These are phyloP conservation scores for Pholis gunnellus DNA, from an alignment of 2,113 vertebrate genomes.

Conservation along the genomic window DNA sequence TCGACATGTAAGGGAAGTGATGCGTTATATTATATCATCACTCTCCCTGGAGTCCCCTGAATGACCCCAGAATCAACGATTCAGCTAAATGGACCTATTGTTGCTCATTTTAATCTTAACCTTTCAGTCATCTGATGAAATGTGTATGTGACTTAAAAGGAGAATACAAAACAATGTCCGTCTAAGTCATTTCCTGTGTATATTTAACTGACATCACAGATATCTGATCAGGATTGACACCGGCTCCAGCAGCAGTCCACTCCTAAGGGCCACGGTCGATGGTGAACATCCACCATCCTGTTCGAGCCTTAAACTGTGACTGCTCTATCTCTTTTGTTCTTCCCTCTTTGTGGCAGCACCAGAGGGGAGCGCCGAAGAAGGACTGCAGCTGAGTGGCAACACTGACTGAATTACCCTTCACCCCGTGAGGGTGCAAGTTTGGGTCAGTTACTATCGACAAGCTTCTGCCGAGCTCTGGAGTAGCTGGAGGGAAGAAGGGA, in stretches of 20 bases:
- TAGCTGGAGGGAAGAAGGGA: conserved; percentile 60
- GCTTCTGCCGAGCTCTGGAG: conserved; percentile 44
- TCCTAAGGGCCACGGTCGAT: conserved; percentile 56
- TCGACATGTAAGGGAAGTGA: conserved; percentile 77
- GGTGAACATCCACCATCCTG: conserved; percentile 57
- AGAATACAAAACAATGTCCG: conserved; percentile 1
- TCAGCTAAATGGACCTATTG: conserved; percentile 76
- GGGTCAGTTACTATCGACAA: conserved; percentile 78
- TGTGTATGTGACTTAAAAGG: conserved; percentile 23
- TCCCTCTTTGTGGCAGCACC: conserved; percentile 46
- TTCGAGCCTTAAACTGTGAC: conserved; percentile 56
- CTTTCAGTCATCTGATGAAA: conserved; percentile 64
- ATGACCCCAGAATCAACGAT: conserved; percentile 72
- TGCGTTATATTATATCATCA: conserved; percentile 81
- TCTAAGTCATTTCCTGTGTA: conserved; percentile 59
- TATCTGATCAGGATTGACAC: conserved; percentile 49
- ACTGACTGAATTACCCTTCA: conserved; percentile 74
- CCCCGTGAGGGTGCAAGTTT: conserved; percentile 74
- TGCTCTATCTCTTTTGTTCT: conserved; percentile 56
- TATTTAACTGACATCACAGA: conserved; percentile 50
- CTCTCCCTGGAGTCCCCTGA: conserved; percentile 64
- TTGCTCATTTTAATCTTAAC: conserved; percentile 67
- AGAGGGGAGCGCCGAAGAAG: conserved; percentile 57
- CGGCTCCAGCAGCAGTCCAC: background rate
- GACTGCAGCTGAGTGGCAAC: conserved; percentile 63